phyloP scores from a whole-genome alignment of 1,140 invertebrate genomes.

The Scaptomyza pallida region DNA sequence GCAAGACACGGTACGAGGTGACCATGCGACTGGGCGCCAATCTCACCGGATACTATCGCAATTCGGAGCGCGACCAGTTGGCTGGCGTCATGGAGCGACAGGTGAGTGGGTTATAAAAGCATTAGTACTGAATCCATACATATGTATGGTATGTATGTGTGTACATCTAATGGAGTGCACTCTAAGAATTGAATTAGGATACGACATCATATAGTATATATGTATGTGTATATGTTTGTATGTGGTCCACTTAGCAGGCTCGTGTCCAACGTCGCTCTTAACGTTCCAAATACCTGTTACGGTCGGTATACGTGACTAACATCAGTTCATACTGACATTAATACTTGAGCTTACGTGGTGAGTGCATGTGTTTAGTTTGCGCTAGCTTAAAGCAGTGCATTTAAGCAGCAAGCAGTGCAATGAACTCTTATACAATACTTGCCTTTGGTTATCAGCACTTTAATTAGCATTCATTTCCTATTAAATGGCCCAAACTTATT shows the following conservation, averaged over 20 bases:
- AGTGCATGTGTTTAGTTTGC: no score
- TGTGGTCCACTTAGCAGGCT: constrained; percentile 7
- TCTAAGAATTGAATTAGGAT: constrained; percentile 22
- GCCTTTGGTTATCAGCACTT: not conserved
- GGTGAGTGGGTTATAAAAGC: constrained; percentile 58
- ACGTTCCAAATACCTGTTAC: not conserved
- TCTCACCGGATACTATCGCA: constrained; percentile 76
- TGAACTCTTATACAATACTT: no score
- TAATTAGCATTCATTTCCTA: constrained; percentile 35
- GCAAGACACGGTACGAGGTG: constrained; percentile 80
- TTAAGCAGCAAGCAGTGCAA: not conserved
- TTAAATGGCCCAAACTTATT: constrained; percentile 25
- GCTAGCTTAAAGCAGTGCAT: not conserved
- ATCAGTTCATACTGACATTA: not conserved
- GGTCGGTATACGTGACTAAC: constrained; percentile 11
- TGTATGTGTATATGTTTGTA: not conserved
- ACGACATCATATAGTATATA: not conserved
- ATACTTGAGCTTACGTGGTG: no score
- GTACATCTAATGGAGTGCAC: constrained; percentile 21
- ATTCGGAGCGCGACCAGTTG: constrained; percentile 71
- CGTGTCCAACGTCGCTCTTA: not conserved
- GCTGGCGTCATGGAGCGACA: constrained; percentile 75
- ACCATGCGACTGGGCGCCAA: constrained; percentile 81
- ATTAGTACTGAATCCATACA: not conserved
- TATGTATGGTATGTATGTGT: no score